Conservation (phyloP, 2,113 vertebrate genomes). For the Amblyopsis rosae region DNA sequence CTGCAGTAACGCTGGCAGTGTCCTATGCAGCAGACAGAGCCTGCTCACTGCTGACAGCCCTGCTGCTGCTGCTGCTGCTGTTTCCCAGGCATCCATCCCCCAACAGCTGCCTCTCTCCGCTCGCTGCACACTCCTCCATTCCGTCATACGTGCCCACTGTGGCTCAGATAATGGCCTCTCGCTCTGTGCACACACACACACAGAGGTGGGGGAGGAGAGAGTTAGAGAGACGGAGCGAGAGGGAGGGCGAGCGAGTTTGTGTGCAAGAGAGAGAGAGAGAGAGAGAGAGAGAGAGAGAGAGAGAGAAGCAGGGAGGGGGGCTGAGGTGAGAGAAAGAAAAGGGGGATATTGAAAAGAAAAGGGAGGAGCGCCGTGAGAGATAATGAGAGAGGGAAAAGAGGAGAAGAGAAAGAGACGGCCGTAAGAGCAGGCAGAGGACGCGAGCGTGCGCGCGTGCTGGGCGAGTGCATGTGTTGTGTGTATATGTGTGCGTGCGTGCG, state of each 20-base stretch:
- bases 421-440: constrained; percentile 69
- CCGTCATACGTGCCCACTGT: constrained; percentile 82
- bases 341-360: constrained; percentile 79
- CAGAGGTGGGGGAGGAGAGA: constrained; percentile 69
- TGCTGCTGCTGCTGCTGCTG: constrained; percentile 58
- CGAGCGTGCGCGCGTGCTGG: constrained; percentile 45
- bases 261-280: constrained; percentile 41
- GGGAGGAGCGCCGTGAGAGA: constrained; percentile 74
- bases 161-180: constrained; percentile 85
- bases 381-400: constrained; percentile 75
- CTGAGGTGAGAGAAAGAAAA: constrained; percentile 59
- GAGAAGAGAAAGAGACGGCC: constrained; percentile 67
- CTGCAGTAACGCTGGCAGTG: constrained; percentile 27
- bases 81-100: constrained; percentile 63
- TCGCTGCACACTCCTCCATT: constrained; percentile 80
- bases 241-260: constrained; percentile 35
- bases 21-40: constrained; percentile 28
- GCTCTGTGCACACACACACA: constrained; percentile 75
- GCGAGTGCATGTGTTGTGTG: constrained; percentile 7
- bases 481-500: constrained; percentile 35
- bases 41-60: constrained; percentile 53
- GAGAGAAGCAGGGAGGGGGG: constrained; percentile 31
- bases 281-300: constrained; percentile 39
- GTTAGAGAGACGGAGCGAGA: constrained; percentile 60
- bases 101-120: constrained; percentile 63